A percentile compares a stretch with the other conserved stretches of the same genome.
Evolutionary conservation across 2,888 invertebrate genomes (phyloP).

Genomic region (Cosmia trapezina): DNA sequence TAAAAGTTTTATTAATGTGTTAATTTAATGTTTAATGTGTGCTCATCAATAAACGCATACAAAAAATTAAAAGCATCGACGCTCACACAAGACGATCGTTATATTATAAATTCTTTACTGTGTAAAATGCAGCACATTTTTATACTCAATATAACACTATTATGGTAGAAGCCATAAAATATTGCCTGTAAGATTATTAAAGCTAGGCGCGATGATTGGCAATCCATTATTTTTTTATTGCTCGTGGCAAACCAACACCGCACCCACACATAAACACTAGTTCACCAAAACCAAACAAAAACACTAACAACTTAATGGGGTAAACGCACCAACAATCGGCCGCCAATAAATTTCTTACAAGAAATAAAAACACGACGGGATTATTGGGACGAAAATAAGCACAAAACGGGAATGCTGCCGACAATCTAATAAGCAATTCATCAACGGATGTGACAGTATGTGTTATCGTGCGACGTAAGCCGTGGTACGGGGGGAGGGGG

Average conservation of each 20-base stretch:
- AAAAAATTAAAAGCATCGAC: conserved; percentile 9
- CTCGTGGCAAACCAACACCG: conserved; percentile 30
- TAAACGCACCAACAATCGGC: conserved; percentile 71
- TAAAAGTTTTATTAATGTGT: conserved; percentile 20
- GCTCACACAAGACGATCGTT: conserved; percentile 16
- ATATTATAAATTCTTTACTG: conserved; percentile 21
- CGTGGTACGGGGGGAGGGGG: conserved; percentile 46
- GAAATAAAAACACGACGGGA: conserved; percentile 71
- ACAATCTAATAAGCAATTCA: conserved; percentile 88
- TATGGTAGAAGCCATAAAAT: conserved; percentile 47
- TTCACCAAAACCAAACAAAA: conserved; percentile 54
- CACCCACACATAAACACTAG: conserved; percentile 35
- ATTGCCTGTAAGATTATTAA: conserved; percentile 48
- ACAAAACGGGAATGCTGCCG: conserved; percentile 77
- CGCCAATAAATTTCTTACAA: conserved; percentile 69
- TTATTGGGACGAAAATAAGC: conserved; percentile 80
- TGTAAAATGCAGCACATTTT: conserved; percentile 43
- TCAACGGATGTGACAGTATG: conserved; percentile 86
- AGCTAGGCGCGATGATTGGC: conserved; percentile 54
- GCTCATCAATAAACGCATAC: conserved; percentile 17
- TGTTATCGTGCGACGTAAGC: conserved; percentile 78
- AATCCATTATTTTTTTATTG: conserved; percentile 58
- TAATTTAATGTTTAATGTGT: conserved; percentile 22
- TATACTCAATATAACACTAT: conserved; percentile 39
- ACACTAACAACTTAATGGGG: conserved; percentile 73